Evolutionary conservation across 1,140 invertebrate species (phyloP), one percentile per base, ranked within the genome.

Genomic region (Hestina assimilis): DNA sequence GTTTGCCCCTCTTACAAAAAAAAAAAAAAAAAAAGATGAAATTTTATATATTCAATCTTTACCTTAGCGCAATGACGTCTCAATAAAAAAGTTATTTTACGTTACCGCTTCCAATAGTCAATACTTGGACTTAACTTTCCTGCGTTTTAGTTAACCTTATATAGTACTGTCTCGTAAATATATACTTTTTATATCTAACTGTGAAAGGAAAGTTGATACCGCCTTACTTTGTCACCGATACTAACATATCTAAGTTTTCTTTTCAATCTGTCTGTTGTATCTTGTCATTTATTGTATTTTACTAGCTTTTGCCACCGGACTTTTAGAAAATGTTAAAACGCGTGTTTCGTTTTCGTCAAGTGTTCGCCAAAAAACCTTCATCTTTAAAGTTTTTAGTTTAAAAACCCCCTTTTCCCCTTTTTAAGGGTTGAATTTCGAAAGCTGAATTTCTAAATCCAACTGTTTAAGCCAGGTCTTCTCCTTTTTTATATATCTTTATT

Each of bases 181-280:
- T 12, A 40, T 9, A 28, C 26, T 80, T 80, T 81, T 85, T 80
- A 62, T 63, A 56, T 74, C 75, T 78, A 78, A 78, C 74, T 81
- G 57, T 29, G 69, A 68, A 83, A 78, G 83, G 80, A 82, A 83
- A 81, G 77, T 81, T 79, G 80, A 47, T 67, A 23, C 79, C 38
- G 54, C 80, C 83, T 76, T 85, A 78, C 35, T 48, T 42, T 31
- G 19, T 21, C 29, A 7, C 29, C 45, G 14, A 31, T 15, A 33
- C 19, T 38, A 9, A 38, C 64, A 52, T 14, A 51, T 33, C 7
- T 4, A 33, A 33, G 15, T 19, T 14, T 17, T 26, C 12, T 21
- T 0, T 47, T 47, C 28, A 11, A n/a, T 31, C 17, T 14, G 17
- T 33, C 28, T 11, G 11, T 31, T 11, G 9, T 11, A 31, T 9